phyloP scores from a whole-genome alignment of 2,888 invertebrate species.

The Andrena marginata region DNA sequence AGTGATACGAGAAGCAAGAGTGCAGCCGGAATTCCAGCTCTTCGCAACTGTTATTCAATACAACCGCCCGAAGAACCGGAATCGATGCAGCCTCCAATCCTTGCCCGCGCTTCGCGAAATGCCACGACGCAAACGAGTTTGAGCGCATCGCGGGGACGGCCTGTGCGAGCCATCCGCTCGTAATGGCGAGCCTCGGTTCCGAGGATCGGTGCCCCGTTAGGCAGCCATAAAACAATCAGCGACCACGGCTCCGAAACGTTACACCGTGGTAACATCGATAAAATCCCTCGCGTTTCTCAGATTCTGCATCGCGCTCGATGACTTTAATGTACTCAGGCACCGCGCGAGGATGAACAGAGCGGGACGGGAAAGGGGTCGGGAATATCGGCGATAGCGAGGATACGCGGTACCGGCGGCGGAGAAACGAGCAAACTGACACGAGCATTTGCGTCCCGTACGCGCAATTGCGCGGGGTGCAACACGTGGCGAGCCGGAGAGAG shows the following conservation, averaged over 20 bases:
- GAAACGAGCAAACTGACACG: constrained; percentile 49
- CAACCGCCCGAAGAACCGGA: too few species aligned
- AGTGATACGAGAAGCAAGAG: too few species aligned
- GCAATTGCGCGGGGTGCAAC: constrained; percentile 66
- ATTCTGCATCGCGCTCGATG: constrained; percentile 38
- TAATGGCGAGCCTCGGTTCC: constrained; percentile 18
- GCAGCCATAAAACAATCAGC: constrained; percentile 46
- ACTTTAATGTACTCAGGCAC: constrained; percentile 35
- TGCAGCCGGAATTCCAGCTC: too few species aligned
- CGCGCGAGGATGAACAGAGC: neutral
- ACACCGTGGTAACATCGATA: constrained; percentile 27
- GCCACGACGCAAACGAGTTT: neutral
- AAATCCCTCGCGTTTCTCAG: constrained; percentile 41
- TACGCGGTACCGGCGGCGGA: constrained; percentile 12
- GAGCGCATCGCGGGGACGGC: neutral
- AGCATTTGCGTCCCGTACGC: constrained; percentile 48
- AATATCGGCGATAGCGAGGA: constrained; percentile 5
- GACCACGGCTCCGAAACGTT: constrained; percentile 32
- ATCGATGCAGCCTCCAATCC: neutral
- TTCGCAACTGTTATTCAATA: too few species aligned
- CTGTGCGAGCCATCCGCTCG: neutral
- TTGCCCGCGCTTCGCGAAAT: neutral
- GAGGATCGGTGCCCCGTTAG: constrained; percentile 20
- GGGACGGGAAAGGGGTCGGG: neutral
- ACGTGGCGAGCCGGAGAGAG: constrained; percentile 47